Evolutionary conservation across 2,888 invertebrate species (phyloP).

Genomic region (Archaeoteleia sp.): DNA sequence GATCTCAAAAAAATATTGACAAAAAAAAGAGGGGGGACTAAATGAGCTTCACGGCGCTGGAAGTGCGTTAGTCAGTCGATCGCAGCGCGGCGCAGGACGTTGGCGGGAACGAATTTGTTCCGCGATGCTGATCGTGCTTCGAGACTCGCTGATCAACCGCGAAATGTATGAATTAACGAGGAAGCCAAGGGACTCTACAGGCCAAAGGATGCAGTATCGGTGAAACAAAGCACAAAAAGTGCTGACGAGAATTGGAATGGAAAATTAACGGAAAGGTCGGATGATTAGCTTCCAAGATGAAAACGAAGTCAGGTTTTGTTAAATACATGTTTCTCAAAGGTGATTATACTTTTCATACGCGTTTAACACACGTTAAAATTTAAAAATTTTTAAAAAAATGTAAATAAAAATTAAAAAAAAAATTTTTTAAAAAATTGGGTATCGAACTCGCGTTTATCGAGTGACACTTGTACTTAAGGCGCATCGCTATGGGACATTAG

Average conservation of each 20-base stretch:
- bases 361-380: too few species aligned
- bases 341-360: too few species aligned
- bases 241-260: conserved; percentile 25
- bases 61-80: conserved; percentile 17
- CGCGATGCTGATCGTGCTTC: conserved; percentile 21
- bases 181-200: conserved; percentile 20
- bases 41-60: conserved; percentile 1
- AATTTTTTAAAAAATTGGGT: too few species aligned
- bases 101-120: conserved; percentile 39
- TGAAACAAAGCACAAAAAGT: conserved; percentile 29
- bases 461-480: too few species aligned
- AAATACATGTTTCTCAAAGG: too few species aligned
- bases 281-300: conserved; percentile 14
- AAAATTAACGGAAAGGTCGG: conserved; percentile 34
- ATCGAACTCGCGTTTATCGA: too few species aligned
- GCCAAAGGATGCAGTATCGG: conserved; percentile 26
- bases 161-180: conserved; percentile 33
- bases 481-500: too few species aligned
- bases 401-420: too few species aligned
- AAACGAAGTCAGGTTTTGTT: conserved; percentile 16
- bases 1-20: conserved; percentile 2
- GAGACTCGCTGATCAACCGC: conserved; percentile 29
- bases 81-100: conserved; percentile 16
- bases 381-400: too few species aligned
- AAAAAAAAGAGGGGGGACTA: conserved; percentile 7